A percentile compares a stretch with the other conserved stretches of the same genome.
These are phyloP conservation scores for Bucorvus abyssinicus DNA, from an alignment of 2,797 vertebrate species.

Conservation along the genomic window DNA sequence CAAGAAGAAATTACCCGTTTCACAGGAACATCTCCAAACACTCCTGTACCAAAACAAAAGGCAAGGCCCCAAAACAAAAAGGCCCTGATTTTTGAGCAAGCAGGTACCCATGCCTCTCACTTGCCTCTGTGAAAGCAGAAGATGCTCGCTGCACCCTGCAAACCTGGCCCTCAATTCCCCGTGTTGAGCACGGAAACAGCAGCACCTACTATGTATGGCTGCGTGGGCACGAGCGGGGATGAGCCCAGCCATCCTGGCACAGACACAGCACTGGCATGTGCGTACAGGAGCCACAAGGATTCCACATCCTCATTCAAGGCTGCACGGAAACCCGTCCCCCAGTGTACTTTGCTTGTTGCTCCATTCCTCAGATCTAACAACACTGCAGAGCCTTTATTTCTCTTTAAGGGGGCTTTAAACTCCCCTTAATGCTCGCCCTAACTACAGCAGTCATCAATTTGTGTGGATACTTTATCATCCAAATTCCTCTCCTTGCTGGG, in stretches of 20 bases:
- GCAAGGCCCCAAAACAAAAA: not conserved
- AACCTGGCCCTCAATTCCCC: not conserved
- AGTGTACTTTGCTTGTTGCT: not conserved
- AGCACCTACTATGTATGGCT: rapidly evolving
- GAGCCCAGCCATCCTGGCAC: rapidly evolving
- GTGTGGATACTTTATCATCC: not conserved
- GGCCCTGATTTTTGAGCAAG: not conserved
- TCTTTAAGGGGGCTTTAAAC: not conserved
- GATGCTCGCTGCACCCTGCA: not conserved
- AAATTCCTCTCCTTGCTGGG: not conserved
- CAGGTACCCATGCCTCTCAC: not conserved
- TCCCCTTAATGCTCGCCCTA: not conserved
- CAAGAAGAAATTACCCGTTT: not conserved
- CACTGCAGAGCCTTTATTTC: not conserved
- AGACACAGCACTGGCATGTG: not conserved
- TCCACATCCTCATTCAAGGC: not conserved
- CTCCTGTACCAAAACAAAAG: not conserved
- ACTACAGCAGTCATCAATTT: not conserved
- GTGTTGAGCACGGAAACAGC: not conserved
- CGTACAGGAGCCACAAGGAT: not conserved
- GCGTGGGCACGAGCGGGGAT: rapidly evolving
- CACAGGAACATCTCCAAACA: not conserved
- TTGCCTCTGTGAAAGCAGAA: not conserved
- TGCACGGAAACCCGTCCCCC: not conserved
- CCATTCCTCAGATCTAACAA: not conserved